phyloP scores from a whole-genome alignment of 2,113 vertebrate species.

The Ochotona curzoniae region DNA sequence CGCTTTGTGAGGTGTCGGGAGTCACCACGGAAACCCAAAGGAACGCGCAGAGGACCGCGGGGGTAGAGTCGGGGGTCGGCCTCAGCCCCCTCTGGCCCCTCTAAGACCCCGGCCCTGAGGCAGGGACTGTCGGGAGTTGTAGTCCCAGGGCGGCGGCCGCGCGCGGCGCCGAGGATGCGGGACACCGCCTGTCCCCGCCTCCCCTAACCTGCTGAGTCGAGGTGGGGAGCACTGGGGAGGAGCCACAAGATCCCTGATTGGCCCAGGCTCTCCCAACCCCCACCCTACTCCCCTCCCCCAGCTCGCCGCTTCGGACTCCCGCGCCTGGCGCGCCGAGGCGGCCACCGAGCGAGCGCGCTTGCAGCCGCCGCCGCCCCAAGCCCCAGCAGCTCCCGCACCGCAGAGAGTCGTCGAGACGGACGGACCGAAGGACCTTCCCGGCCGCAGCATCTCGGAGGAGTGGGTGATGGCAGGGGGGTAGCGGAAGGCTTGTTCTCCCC shows the following conservation, averaged over 20 bases:
- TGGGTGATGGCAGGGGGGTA: constrained; percentile 76
- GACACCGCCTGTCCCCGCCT: constrained; percentile 47
- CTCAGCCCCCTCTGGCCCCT: constrained; percentile 35
- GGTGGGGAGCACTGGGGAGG: constrained; percentile 64
- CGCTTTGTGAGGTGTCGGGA: constrained; percentile 68
- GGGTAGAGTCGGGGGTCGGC: neutral
- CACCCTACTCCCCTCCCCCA: constrained; percentile 55
- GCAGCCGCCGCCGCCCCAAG: constrained; percentile 69
- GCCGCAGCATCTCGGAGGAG: constrained; percentile 71
- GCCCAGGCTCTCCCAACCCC: constrained; percentile 60
- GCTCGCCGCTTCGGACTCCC: constrained; percentile 27
- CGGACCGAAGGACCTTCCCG: neutral
- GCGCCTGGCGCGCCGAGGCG: constrained; percentile 61
- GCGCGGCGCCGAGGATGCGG: neutral
- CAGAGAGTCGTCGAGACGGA: constrained; percentile 57
- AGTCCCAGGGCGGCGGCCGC: constrained; percentile 53
- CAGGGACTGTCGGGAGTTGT: constrained; percentile 75
- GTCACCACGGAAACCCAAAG: constrained; percentile 72
- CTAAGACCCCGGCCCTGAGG: constrained; percentile 56
- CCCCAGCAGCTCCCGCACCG: constrained; percentile 60
- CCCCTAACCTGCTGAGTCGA: constrained; percentile 63
- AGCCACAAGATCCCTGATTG: constrained; percentile 59
- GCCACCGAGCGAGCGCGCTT: constrained; percentile 63
- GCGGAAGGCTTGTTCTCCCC: constrained; percentile 29
- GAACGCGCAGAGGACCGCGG: neutral